Conservation (phyloP, 2,113 vertebrate species). For the Galemys pyrenaicus region DNA sequence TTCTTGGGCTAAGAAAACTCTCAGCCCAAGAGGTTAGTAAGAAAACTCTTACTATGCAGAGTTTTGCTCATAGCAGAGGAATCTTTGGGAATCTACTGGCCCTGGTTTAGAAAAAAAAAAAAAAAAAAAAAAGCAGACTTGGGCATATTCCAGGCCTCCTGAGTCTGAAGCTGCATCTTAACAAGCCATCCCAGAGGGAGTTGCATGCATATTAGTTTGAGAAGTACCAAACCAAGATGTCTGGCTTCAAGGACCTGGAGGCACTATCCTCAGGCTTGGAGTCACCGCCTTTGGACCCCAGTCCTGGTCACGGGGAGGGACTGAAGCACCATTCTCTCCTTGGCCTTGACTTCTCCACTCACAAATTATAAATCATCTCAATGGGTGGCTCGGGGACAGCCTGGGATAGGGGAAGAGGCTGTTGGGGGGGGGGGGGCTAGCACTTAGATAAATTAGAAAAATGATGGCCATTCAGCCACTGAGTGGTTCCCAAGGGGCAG, state of each 20-base stretch:
- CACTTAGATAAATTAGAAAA: slow-evolving; percentile 71
- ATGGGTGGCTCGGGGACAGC: slow-evolving; percentile 67
- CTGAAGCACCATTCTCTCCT: slow-evolving; percentile 25
- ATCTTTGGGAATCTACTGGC: accelerated
- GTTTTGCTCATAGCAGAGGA: background rate
- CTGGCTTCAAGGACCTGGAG: background rate
- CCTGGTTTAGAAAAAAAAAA: background rate
- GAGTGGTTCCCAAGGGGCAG: slow-evolving; percentile 63
- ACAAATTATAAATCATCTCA: slow-evolving; percentile 62
- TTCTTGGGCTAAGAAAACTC: background rate
- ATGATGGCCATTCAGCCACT: slow-evolving; percentile 66
- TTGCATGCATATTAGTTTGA: background rate
- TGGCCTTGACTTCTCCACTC: slow-evolving; percentile 56
- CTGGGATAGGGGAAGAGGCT: slow-evolving; percentile 70
- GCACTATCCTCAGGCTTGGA: background rate
- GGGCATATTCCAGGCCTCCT: background rate
- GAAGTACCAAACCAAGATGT: background rate
- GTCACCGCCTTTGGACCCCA: slow-evolving; percentile 18
- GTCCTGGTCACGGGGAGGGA: slow-evolving; percentile 6
- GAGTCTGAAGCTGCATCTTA: background rate
- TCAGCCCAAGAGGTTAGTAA: too few relatives aligned
- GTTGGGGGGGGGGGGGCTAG: slow-evolving; percentile 48
- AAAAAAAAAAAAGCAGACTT: background rate
- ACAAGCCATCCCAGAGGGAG: background rate
- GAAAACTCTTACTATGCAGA: background rate